A percentile compares a stretch with the other conserved stretches of the same genome.
phyloP scores from a whole-genome alignment of 2,113 vertebrate species.

The Prietella phreatophila region DNA sequence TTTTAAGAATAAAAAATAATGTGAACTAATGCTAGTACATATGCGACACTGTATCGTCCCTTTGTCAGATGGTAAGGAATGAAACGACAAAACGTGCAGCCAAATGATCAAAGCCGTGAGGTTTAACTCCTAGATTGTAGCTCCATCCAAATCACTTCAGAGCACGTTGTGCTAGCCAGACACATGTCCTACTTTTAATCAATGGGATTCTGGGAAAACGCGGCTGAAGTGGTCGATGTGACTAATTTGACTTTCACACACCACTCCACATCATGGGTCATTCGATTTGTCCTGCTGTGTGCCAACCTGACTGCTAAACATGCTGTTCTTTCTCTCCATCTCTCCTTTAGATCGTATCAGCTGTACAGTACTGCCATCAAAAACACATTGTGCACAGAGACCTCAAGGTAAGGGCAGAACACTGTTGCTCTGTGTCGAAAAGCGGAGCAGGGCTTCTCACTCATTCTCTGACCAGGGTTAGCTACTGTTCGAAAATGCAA shows the following conservation, averaged over 20 bases:
- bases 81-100: neutral
- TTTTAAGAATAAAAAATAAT: neutral
- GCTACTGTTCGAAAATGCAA: neutral
- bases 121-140: neutral
- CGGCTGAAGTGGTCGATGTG: slow-evolving; percentile 11
- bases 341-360: slow-evolving; percentile 47
- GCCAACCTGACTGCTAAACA: neutral
- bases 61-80: neutral
- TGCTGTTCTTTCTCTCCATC: neutral
- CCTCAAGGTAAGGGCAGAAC: slow-evolving; percentile 48
- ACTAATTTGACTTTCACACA: slow-evolving; percentile 31
- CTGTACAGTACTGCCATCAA: slow-evolving; percentile 56
- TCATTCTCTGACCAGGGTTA: neutral
- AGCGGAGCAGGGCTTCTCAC: neutral
- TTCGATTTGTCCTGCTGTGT: slow-evolving; percentile 3
- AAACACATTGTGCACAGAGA: slow-evolving; percentile 57
- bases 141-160: slow-evolving; percentile 1
- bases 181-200: slow-evolving; percentile 26
- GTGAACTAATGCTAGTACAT: neutral
- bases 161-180: slow-evolving; percentile 4
- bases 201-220: slow-evolving; percentile 42
- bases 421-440: neutral
- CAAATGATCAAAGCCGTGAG: neutral
- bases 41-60: neutral
- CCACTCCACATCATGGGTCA: slow-evolving; percentile 17